Base-by-base conservation (phyloP, 1,140 invertebrate genomes). In the Brachionus paranguensis region DNA sequence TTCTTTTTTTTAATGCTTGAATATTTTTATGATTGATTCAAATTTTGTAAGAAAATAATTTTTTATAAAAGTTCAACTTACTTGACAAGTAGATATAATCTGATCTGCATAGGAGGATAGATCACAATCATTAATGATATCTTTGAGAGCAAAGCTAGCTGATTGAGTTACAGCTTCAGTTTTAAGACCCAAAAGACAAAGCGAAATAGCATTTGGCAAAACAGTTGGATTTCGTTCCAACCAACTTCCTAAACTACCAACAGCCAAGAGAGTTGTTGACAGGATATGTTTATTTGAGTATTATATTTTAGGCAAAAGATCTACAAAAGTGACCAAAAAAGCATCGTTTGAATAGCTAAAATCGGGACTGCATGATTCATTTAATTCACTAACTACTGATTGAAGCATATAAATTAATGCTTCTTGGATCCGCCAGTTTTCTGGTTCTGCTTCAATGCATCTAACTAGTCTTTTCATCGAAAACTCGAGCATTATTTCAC, bases 401-500 rank as follows among this genome's bases (percentile, higher is more conserved):
- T 81, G 78, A 6, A 81, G 53, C 78, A 81, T 81, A 14, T 81
- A 81, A 45, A 81, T 68, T 7, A 81, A 17, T 5, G 78, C 78
- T 29, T 81, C 78, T 60, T 64, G 53, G 12, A 81, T 68, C 37
- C 33, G 55, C 78, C 78, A 81, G n/a, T 76, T 76, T 27, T 81
- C 53, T 20, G 78, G 53, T 11, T 68, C 55, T 33, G 6, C 20
- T 20, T 60, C 78, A 37, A 76, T 50, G 37, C 33, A 43, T 24
- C 33, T 10, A 6, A 81, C 37, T 14, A 81, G 20, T 68, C 53
- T 60, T 81, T 81, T 81, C 27, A 81, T 55, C 8, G 64, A 64
- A 68, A 81, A 81, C 29, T 81, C 78, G 27, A 81, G 78, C 78
- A 81, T 81, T 68, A 81, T 45, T 60, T 81, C 78, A 27, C 78